Percentiles rank a stretch among this genome's conserved stretches.
Evolutionary conservation across 2,113 vertebrate genomes (phyloP).

Genomic region (Talpa occidentalis): DNA sequence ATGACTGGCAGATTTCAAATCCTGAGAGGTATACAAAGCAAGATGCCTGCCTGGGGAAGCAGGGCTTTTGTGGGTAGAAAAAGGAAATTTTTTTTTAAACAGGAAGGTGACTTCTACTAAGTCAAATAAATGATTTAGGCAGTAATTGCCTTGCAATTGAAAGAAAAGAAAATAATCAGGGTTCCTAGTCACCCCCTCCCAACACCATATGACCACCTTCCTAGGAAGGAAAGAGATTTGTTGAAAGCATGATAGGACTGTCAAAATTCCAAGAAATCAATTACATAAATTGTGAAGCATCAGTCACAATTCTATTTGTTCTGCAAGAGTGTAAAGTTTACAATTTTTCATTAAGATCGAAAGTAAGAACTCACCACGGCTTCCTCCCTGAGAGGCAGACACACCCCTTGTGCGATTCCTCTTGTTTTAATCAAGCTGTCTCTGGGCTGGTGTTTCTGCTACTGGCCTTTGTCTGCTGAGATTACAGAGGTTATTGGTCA

Average conservation of each 20-base stretch:
- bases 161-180: conserved; percentile 71
- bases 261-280: conserved; percentile 72
- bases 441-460: not conserved
- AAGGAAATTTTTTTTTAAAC: conserved; percentile 64
- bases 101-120: conserved; percentile 48
- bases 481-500: not conserved
- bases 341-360: conserved; percentile 47
- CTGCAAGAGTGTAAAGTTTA: conserved; percentile 46
- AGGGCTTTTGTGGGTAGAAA: conserved; percentile 43
- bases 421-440: not conserved
- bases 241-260: conserved; percentile 51
- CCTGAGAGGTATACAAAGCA: conserved; percentile 1
- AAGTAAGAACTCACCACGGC: not conserved
- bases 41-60: conserved; percentile 27
- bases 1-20: conserved; percentile 37
- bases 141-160: conserved; percentile 62
- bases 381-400: not conserved
- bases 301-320: conserved; percentile 53
- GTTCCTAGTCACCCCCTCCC: not conserved
- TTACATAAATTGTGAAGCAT: conserved; percentile 58
- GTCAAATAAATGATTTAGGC: conserved; percentile 66
- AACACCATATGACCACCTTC: conserved; percentile 45
- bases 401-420: fast-evolving
- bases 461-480: not conserved
- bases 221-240: conserved; percentile 58